Evolutionary conservation across 2,888 invertebrate species (phyloP), one percentile per base, ranked within the genome.

Genomic region (Phlogophora meticulosa): DNA sequence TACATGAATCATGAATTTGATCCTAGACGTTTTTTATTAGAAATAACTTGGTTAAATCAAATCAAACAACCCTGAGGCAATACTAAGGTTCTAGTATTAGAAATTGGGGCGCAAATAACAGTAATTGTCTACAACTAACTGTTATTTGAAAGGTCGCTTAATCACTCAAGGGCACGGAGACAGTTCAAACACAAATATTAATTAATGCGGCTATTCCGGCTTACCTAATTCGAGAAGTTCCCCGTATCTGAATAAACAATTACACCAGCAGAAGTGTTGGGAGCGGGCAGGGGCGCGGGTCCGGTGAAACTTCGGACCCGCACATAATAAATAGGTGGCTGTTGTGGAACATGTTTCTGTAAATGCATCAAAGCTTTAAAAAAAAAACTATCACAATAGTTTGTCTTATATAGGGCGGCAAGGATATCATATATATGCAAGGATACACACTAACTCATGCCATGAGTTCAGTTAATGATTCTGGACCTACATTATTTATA

Each of bases 141-240:
- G 90, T 90, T 91, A 91, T 93, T 93, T 89, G 92, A 91, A 92
- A 92, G 92, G 92, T 91, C 91, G 87, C 89, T 92, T 94, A 93
- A 93, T 94, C 92, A 93, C 92, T 91, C 91, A 92, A 92, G 92
- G 92, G 91, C 92, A 91, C 86, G 89, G 90, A 91, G 93, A 92
- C 92, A 92, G 92, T 92, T 93, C 88, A 92, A 94, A 94, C 89
- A 93, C 93, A 94, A 94, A 94, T 94, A 94, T 94, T 94, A 94
- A 94, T 94, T 94, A 94, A 92, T 91, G 91, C 90, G 90, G 90
- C 90, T 88, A 91, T 94, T 93, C 91, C 91, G 91, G 90, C 87
- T 92, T 91, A 93, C 92, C 92, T 94, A 93, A 94, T 93, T 92
- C 86, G 90, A 90, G 92, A 93, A 93, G 90, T 95, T 93, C 83